A percentile compares a stretch with the other conserved stretches of the same genome.
Conservation (phyloP, 2,888 invertebrate genomes). For the Helicoverpa assulta region DNA sequence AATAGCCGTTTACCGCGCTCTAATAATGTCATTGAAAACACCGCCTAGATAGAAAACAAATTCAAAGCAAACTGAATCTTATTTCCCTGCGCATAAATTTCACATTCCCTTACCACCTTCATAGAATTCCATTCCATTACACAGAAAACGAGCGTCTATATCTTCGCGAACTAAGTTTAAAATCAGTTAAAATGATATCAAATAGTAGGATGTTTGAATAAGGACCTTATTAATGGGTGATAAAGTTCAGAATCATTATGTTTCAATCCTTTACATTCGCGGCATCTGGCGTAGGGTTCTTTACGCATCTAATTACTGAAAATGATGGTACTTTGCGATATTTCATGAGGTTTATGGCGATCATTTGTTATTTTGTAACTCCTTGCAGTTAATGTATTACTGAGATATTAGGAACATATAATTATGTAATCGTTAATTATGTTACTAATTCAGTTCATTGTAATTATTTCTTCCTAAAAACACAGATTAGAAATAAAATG, state of each 20-base stretch:
- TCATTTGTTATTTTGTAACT: slow-evolving; percentile 44
- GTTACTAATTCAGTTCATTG: background rate
- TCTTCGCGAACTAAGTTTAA: slow-evolving; percentile 54
- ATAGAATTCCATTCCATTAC: slow-evolving; percentile 49
- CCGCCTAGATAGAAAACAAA: slow-evolving; percentile 43
- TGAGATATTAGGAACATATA: background rate
- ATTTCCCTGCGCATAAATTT: slow-evolving; percentile 25
- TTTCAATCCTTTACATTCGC: slow-evolving; percentile 39
- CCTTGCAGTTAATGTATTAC: background rate
- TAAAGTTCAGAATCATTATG: slow-evolving; percentile 41
- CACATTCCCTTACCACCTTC: slow-evolving; percentile 27
- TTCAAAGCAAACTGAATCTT: slow-evolving; percentile 53
- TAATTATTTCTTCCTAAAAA: too few relatives aligned
- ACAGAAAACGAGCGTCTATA: slow-evolving; percentile 55
- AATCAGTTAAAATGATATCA: slow-evolving; percentile 54
- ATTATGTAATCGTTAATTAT: slow-evolving; percentile 8
- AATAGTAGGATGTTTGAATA: slow-evolving; percentile 34
- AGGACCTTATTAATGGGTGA: slow-evolving; percentile 36
- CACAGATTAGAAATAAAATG: too few relatives aligned
- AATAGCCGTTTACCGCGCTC: slow-evolving; percentile 59
- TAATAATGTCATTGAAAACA: slow-evolving; percentile 64
- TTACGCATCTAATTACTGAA: slow-evolving; percentile 72
- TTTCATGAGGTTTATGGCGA: slow-evolving; percentile 54
- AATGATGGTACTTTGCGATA: slow-evolving; percentile 67
- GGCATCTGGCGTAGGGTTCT: slow-evolving; percentile 66